phyloP scores from a whole-genome alignment of 2,888 invertebrate genomes.

The Tuta absoluta region DNA sequence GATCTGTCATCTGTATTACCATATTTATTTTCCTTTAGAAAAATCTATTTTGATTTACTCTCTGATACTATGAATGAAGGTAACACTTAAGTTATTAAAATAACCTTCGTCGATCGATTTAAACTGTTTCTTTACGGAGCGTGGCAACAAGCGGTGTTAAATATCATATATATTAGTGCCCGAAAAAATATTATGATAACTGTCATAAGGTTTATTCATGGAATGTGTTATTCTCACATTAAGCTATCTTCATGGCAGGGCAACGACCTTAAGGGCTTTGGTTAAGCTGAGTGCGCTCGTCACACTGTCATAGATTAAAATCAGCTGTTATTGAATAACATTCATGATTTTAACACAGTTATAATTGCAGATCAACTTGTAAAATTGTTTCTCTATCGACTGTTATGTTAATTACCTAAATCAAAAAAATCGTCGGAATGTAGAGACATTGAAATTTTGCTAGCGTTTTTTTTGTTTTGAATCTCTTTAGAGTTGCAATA shows the following conservation, averaged over 20 bases:
- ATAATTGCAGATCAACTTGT: no score
- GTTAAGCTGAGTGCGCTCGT: conserved; percentile 44
- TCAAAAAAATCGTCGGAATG: no score
- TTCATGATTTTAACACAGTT: background rate
- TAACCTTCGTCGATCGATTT: conserved; percentile 22
- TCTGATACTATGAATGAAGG: background rate
- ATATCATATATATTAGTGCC: conserved; percentile 42
- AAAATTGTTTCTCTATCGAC: no score
- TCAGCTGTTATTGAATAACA: background rate
- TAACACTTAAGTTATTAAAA: background rate
- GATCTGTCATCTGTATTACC: background rate
- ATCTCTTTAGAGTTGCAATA: no score
- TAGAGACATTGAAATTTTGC: no score
- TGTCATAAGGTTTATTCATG: conserved; percentile 47
- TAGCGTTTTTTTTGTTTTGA: no score
- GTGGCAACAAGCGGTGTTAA: conserved; percentile 26
- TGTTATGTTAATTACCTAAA: no score
- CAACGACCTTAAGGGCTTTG: conserved; percentile 57
- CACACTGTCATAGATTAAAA: conserved; percentile 41
- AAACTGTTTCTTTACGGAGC: conserved; percentile 8
- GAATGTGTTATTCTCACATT: conserved; percentile 60
- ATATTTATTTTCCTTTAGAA: background rate
- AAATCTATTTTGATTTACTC: background rate
- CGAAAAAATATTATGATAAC: conserved; percentile 57
- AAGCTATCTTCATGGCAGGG: conserved; percentile 56